A percentile compares a stretch with the other conserved stretches of the same genome.
Conservation (phyloP, 1,140 invertebrate genomes). For the Carposina sasakii region DNA sequence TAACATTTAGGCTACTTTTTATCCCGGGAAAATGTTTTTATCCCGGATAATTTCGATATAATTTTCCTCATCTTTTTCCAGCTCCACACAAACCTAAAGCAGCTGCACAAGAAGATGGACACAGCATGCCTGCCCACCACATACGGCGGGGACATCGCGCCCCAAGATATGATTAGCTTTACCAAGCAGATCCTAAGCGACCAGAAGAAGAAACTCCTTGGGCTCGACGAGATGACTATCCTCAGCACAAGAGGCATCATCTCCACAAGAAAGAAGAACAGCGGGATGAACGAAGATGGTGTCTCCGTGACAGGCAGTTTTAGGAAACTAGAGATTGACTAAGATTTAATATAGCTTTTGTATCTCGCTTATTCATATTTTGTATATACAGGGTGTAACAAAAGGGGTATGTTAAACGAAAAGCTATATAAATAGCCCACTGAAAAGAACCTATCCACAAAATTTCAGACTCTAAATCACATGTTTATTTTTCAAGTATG, state of each 20-base stretch:
- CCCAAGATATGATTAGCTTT: slow-evolving; percentile 83
- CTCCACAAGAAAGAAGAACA: slow-evolving; percentile 65
- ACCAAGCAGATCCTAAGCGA: slow-evolving; percentile 77
- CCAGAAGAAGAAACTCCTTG: slow-evolving; percentile 76
- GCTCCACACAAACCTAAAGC: slow-evolving; percentile 77
- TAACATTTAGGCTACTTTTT: too few species aligned
- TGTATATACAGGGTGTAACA: too few species aligned
- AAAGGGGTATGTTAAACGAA: too few species aligned
- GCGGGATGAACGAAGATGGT: slow-evolving; percentile 49
- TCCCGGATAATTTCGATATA: too few species aligned
- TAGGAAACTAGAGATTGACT: slow-evolving; percentile 82
- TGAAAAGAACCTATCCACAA: too few species aligned
- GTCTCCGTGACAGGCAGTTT: slow-evolving; percentile 78
- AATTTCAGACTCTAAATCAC: too few species aligned
- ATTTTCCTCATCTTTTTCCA: slow-evolving; percentile 51
- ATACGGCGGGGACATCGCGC: slow-evolving; percentile 82
- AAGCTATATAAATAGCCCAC: too few species aligned
- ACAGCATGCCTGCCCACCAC: slow-evolving; percentile 81
- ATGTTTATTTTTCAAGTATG: too few species aligned
- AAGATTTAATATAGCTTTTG: too few species aligned
- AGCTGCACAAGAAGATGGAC: slow-evolving; percentile 77
- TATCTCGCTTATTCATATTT: too few species aligned
- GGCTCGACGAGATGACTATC: slow-evolving; percentile 81
- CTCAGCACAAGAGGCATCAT: slow-evolving; percentile 72
- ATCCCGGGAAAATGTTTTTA: too few species aligned